Percentiles rank a stretch among this genome's conserved stretches.
Conservation (phyloP, 2,797 vertebrate species). For the Sebastes taczanowskii region DNA sequence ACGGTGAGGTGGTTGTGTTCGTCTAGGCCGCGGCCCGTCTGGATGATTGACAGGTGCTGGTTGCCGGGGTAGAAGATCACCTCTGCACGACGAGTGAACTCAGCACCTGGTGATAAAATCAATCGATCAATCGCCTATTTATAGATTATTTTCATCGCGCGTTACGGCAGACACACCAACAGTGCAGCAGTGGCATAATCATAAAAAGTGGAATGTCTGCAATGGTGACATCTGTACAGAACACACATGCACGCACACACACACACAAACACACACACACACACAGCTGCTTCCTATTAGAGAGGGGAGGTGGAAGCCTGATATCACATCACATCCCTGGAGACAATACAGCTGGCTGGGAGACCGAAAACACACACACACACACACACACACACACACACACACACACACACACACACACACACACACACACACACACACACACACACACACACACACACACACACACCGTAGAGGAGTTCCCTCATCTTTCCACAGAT, state of each 20-base stretch:
- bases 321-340: conserved; percentile 67
- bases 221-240: conserved; percentile 13
- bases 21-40: conserved; percentile 88
- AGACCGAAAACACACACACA: conserved; percentile 13
- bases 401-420: neutral
- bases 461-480: conserved; percentile 26
- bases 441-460: conserved; percentile 10
- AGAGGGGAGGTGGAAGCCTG: conserved; percentile 52
- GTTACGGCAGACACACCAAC: neutral
- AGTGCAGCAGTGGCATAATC: neutral
- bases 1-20: conserved; percentile 89
- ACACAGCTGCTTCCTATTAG: conserved; percentile 78
- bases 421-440: conserved; percentile 32
- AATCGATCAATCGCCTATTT: neutral
- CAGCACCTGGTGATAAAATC: conserved; percentile 81
- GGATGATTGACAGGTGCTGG: conserved; percentile 86
- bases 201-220: conserved; percentile 19
- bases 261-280: neutral
- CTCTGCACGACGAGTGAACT: conserved; percentile 88
- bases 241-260: neutral
- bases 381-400: neutral
- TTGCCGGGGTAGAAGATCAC: conserved; percentile 89
- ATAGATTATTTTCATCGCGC: neutral
- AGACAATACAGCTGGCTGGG: conserved; percentile 73
- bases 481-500: conserved; percentile 33